Conservation (phyloP, 1,140 invertebrate genomes). For the Adoxophyes honmai region DNA sequence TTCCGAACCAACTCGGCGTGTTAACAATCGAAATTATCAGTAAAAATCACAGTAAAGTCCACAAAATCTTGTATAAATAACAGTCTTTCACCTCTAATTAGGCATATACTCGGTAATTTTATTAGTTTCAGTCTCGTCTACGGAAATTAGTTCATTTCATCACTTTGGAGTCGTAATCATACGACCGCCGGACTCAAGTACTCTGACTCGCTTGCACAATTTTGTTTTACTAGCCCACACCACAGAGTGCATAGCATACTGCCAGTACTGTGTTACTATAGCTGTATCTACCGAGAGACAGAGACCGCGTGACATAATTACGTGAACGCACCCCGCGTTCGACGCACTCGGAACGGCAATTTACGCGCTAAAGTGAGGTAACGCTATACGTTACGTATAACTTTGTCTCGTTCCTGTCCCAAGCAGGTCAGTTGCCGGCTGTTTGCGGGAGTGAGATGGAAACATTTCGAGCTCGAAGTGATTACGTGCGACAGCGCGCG, state of each 20-base stretch:
- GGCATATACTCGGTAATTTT: conserved; percentile 1
- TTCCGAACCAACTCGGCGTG: background rate
- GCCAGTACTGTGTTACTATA: conserved; percentile 1
- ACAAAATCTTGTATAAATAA: conserved; percentile 2
- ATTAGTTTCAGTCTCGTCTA: conserved; percentile 1
- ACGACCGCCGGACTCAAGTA: conserved; percentile 8
- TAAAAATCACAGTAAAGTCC: conserved; percentile 9
- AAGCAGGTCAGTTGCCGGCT: background rate
- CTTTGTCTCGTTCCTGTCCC: background rate
- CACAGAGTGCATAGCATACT: conserved; percentile 5
- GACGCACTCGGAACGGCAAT: background rate
- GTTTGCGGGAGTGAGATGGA: background rate
- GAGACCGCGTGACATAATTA: conserved; percentile 7
- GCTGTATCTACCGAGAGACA: conserved; percentile 10
- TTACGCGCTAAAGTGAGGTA: background rate
- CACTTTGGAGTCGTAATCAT: background rate
- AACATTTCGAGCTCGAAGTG: background rate
- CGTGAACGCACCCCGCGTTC: background rate
- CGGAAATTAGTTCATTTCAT: conserved; percentile 14
- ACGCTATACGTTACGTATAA: background rate
- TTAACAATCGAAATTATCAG: background rate
- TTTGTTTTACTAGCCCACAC: conserved; percentile 10
- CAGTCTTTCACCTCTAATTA: background rate
- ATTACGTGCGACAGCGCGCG: conserved; percentile 1
- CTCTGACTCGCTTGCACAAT: conserved; percentile 13